Base-by-base conservation (phyloP, 2,797 vertebrate species). In the Notolepis coatsorum region DNA sequence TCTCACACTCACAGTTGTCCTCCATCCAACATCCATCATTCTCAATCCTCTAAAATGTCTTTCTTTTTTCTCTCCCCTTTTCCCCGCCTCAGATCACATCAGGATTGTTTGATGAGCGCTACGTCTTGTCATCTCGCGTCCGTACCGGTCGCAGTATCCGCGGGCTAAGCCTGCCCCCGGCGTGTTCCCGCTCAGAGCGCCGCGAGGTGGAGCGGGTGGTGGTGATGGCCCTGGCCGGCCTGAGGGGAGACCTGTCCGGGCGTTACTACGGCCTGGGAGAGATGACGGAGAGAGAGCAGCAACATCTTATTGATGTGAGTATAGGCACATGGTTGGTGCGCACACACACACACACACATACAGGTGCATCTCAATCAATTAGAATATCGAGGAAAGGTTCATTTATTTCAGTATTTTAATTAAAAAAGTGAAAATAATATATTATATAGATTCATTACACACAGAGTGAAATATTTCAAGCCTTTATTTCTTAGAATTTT, bases 101-200 rank as follows among this genome's bases (percentile, higher is more conserved):
- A 0, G 94, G 93, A 0, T 77, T 93, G 18, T 94, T 95, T 0
- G 94, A 95, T 0, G 94, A 95, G 60, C 86, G 3, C n/a, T 95
- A 94, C 0, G 93, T 95, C 53, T 82, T 95, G 65, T 95, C 94
- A 0, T 95, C 94, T 0, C 89, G 94, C 0, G 94, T 95, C 25
- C 91, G 94, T 21, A 95, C 93, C 0, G 94, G 94, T 7, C 94
- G 94, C 65, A 95, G 94, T 71, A 94, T 95, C 81, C 91, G 93
- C 0, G 93, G 93, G 2, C 90, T 95, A 35, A 93, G 93, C 74
- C 89, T 95, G 57, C 94, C 93, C 0, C 93, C 93, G 0, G 93
- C 93, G 61, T 95, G 94, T 84, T 67, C 23, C 46, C 88, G 94
- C 15, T 90, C 93, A 0, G 94, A 95, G 72, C 84, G 94, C 7